phyloP scores from a whole-genome alignment of 1,140 invertebrate genomes.

The Drosophila kurseongensis region DNA sequence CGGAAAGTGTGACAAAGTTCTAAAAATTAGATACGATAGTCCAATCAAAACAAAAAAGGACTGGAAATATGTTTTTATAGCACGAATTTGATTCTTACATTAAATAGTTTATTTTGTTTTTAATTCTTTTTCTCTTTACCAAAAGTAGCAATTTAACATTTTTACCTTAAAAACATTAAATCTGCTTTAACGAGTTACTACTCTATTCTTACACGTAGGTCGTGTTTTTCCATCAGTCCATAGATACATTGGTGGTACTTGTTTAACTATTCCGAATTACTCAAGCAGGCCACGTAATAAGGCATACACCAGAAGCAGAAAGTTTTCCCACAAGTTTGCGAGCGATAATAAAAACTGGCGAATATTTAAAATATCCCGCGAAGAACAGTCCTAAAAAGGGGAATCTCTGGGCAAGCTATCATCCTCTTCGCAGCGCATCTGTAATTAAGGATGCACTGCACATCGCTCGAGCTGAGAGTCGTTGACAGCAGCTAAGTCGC shows the following conservation, averaged over 20 bases:
- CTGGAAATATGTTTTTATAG: too few relatives aligned
- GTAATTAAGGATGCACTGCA: conserved; percentile 79
- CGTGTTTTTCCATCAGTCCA: background rate
- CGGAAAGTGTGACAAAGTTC: too few relatives aligned
- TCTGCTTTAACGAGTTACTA: too few relatives aligned
- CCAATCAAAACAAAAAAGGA: too few relatives aligned
- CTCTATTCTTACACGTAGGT: too few relatives aligned
- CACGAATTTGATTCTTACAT: too few relatives aligned
- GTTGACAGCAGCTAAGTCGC: conserved; percentile 64
- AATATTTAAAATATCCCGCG: conserved; percentile 35
- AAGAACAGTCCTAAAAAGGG: conserved; percentile 14
- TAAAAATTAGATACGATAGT: too few relatives aligned
- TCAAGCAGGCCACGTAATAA: conserved; percentile 45
- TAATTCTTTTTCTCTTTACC: too few relatives aligned
- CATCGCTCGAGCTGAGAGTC: conserved; percentile 60
- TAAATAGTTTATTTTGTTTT: too few relatives aligned
- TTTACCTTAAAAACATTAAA: too few relatives aligned
- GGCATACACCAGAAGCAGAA: conserved; percentile 16
- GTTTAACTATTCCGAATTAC: conserved; percentile 5
- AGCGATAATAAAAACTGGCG: conserved; percentile 51
- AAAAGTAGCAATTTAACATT: too few relatives aligned
- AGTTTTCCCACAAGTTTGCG: conserved; percentile 23
- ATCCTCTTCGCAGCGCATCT: conserved; percentile 6
- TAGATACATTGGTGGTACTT: background rate
- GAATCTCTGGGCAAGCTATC: background rate